These are phyloP conservation scores for Aramus guarauna DNA, from an alignment of 2,113 vertebrate genomes.

Conservation along the genomic window DNA sequence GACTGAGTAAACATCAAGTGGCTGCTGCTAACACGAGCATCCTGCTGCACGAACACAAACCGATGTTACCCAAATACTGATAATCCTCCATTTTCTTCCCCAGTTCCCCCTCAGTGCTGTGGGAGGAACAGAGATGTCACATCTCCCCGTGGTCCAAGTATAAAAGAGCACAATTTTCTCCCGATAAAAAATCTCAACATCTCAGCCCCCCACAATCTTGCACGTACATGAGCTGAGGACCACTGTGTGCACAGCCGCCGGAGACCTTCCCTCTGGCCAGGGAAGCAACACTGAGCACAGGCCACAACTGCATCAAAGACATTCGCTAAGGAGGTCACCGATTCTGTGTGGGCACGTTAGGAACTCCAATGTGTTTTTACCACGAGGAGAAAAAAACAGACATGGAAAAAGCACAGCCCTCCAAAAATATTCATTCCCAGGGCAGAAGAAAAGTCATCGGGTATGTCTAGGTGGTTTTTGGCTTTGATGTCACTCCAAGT, in stretches of 20 bases:
- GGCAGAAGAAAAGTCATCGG: neutral
- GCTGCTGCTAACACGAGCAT: neutral
- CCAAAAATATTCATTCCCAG: neutral
- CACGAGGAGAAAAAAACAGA: neutral
- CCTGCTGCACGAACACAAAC: neutral
- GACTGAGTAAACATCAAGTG: neutral
- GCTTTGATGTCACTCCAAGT: neutral
- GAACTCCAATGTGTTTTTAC: neutral
- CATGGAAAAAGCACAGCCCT: neutral
- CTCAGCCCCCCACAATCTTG: no score
- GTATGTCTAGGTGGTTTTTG: fast-evolving
- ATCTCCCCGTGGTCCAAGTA: neutral
- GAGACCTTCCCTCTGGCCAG: neutral
- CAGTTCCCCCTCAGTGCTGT: neutral
- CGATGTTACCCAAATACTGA: neutral
- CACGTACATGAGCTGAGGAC: fast-evolving
- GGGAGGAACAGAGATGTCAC: neutral
- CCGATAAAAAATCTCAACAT: neutral
- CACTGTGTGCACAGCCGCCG: neutral
- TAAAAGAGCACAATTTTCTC: neutral
- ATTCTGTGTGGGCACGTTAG: fast-evolving
- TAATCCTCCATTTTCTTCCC: neutral
- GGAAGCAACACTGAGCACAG: neutral
- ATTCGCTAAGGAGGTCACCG: neutral
- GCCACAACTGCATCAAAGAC: neutral